Conservation (phyloP, 2,113 vertebrate genomes). For the Phoenicopterus ruber region DNA sequence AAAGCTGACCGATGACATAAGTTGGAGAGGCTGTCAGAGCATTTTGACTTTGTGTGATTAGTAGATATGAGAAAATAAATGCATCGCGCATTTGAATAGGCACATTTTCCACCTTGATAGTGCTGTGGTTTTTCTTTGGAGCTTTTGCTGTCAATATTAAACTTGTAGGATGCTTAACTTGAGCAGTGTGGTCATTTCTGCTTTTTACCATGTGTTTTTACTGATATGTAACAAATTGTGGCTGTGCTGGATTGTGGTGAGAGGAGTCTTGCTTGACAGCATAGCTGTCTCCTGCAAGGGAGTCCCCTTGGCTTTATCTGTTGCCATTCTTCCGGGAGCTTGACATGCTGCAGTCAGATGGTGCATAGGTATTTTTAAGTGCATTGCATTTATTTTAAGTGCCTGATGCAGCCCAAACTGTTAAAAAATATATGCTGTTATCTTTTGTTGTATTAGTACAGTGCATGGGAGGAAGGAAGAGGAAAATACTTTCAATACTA, state of each 20-base stretch:
- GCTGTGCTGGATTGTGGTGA: not conserved
- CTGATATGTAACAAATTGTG: not conserved
- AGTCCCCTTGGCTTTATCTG: not conserved
- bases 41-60: not conserved
- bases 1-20: not conserved
- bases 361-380: not conserved
- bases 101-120: slow-evolving; percentile 1
- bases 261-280: not conserved
- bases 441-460: not conserved
- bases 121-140: not conserved
- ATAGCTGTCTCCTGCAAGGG: not conserved
- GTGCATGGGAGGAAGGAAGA: not conserved
- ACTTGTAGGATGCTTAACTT: not conserved
- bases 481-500: not conserved
- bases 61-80: not conserved
- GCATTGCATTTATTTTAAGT: not conserved
- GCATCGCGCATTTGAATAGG: not conserved
- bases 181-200: not conserved
- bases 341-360: not conserved
- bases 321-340: not conserved
- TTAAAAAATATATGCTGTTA: not conserved
- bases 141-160: not conserved
- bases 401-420: not conserved
- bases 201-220: not conserved
- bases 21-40: not conserved